These are phyloP conservation scores for Oikopleura albicans DNA, from an alignment of 23 tunicate genomes.

Conservation along the genomic window DNA sequence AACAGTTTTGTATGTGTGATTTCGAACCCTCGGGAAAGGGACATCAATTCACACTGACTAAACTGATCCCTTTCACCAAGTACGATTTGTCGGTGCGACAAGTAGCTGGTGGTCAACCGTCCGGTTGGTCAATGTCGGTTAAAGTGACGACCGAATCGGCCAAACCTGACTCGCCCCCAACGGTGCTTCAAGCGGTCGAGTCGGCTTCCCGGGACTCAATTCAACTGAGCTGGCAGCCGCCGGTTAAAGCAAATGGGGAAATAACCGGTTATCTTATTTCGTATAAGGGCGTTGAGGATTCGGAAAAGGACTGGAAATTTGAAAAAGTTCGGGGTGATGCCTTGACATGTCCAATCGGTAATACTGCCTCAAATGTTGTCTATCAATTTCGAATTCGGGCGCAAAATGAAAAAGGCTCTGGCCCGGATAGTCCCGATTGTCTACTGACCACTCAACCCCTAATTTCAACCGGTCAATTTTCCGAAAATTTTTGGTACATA, in stretches of 20 bases:
- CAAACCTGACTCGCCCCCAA: background rate
- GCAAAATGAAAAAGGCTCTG: background rate
- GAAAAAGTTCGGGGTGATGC: background rate
- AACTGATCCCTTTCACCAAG: background rate
- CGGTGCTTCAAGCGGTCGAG: background rate
- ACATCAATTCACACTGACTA: background rate
- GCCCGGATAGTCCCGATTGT: background rate
- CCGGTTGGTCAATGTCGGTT: background rate
- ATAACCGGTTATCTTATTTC: background rate
- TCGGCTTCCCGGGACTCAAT: background rate
- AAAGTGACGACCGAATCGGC: background rate
- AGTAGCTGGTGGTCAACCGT: background rate
- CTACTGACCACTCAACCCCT: background rate
- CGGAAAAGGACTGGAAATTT: background rate
- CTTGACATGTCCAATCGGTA: background rate
- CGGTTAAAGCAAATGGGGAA: background rate
- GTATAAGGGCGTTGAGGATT: background rate
- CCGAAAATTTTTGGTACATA: conserved; percentile 6
- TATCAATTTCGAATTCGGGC: background rate
- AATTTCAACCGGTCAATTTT: background rate
- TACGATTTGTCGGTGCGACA: background rate
- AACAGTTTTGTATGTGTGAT: too few species aligned
- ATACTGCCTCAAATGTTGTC: background rate
- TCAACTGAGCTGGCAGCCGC: background rate
- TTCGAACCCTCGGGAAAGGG: background rate